Evolutionary conservation across 2,888 invertebrate genomes (phyloP).

Genomic region (Xylota sylvarum): DNA sequence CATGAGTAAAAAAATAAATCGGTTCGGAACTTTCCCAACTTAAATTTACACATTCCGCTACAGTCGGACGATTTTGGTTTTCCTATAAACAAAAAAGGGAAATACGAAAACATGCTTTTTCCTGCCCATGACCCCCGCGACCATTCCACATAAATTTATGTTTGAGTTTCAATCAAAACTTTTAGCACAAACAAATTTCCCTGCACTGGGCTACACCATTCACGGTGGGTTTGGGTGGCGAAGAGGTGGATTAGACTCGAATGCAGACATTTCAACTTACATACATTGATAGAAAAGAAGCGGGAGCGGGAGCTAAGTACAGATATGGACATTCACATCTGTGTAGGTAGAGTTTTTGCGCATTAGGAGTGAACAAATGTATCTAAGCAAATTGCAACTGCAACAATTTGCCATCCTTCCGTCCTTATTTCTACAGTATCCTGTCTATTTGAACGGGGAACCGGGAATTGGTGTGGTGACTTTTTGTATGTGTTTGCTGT

Average conservation of each 20-base stretch:
- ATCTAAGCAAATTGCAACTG: conserved; percentile 72
- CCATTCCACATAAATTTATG: conserved; percentile 52
- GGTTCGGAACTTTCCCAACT: conserved; percentile 46
- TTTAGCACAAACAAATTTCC: conserved; percentile 70
- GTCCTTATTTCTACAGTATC: conserved; percentile 59
- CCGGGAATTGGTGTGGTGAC: conserved; percentile 71
- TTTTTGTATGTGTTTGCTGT: conserved; percentile 66
- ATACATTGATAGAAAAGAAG: conserved; percentile 26
- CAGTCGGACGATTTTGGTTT: conserved; percentile 50
- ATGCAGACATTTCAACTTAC: conserved; percentile 49
- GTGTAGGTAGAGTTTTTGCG: conserved; percentile 37
- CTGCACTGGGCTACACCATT: conserved; percentile 51
- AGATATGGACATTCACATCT: conserved; percentile 6
- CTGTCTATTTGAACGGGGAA: conserved; percentile 64
- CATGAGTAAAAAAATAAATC: conserved; percentile 1
- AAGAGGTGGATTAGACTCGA: conserved; percentile 43
- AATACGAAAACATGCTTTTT: conserved; percentile 55
- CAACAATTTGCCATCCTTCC: conserved; percentile 75
- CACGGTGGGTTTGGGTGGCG: conserved; percentile 13
- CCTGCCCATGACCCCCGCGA: conserved; percentile 11
- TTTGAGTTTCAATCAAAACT: conserved; percentile 77
- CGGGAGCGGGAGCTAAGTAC: conserved; percentile 27
- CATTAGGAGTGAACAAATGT: conserved; percentile 67
- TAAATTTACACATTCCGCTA: conserved; percentile 59
- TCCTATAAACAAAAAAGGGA: conserved; percentile 42